These are phyloP conservation scores for Chlorospingus semifuscus DNA, from an alignment of 2,797 vertebrate genomes.

Conservation along the genomic window DNA sequence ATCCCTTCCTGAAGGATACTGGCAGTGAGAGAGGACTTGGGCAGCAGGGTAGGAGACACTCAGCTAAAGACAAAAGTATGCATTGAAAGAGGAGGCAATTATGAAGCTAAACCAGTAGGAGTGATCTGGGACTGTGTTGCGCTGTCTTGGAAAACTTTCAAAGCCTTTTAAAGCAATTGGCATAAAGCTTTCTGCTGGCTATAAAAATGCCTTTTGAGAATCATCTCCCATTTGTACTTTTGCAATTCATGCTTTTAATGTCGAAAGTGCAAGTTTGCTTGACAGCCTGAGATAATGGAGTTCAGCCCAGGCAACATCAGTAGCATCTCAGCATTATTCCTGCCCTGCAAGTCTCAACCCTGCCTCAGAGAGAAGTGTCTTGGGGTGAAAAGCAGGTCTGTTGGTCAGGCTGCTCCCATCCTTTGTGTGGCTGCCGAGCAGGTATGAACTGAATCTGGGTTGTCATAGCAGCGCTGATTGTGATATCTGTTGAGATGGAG, in stretches of 20 bases:
- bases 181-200: slow-evolving; percentile 16
- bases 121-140: neutral
- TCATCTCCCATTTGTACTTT: slow-evolving; percentile 25
- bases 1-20: neutral
- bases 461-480: rapidly evolving
- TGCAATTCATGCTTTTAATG: slow-evolving; percentile 5
- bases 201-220: slow-evolving; percentile 33
- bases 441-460: neutral
- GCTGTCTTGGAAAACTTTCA: slow-evolving; percentile 53
- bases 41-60: neutral
- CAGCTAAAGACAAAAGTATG: slow-evolving; percentile 4
- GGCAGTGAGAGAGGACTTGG: neutral
- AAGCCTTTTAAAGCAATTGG: slow-evolving; percentile 38
- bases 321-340: neutral
- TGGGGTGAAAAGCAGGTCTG: neutral
- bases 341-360: neutral
- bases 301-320: neutral
- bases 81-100: slow-evolving; percentile 29
- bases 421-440: neutral
- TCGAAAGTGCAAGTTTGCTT: neutral
- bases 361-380: neutral
- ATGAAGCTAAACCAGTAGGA: neutral
- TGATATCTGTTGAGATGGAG: neutral
- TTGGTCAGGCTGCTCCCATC: neutral
- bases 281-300: neutral